phyloP scores from a whole-genome alignment of 2,113 vertebrate genomes.

The Xenotilapia caudafasciata region DNA sequence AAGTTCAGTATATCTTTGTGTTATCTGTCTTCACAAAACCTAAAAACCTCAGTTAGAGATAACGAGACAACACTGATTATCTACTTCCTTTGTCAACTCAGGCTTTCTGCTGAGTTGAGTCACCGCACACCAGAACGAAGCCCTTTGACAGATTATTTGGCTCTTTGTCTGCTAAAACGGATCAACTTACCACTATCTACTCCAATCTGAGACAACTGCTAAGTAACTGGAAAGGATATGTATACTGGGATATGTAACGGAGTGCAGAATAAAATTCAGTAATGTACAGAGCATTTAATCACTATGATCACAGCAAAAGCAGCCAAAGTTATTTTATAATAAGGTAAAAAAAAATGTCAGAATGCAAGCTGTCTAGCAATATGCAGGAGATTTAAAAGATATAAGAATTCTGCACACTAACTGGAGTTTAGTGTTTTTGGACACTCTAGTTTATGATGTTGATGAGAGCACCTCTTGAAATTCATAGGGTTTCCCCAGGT shows the following conservation, averaged over 20 bases:
- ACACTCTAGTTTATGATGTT: neutral
- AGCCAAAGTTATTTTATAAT: neutral
- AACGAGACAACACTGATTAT: neutral
- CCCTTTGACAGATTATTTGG: neutral
- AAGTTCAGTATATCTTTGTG: neutral
- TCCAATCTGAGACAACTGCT: neutral
- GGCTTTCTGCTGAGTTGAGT: neutral
- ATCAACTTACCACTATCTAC: neutral
- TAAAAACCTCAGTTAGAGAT: neutral
- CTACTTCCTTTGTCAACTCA: neutral
- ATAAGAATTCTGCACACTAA: neutral
- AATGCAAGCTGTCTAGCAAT: neutral
- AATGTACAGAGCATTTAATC: neutral
- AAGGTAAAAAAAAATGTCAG: neutral
- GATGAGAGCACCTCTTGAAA: neutral
- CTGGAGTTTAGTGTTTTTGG: neutral
- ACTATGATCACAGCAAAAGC: neutral
- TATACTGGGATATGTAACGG: neutral
- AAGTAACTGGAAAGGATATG: neutral
- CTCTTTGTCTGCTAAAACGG: neutral
- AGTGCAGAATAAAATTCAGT: neutral
- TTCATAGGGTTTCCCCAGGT: slow-evolving; percentile 57
- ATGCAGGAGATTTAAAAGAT: neutral
- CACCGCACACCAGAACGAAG: neutral
- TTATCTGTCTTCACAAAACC: neutral